phyloP scores from a whole-genome alignment of 2,888 invertebrate species.

The Galerucella nymphaeae region DNA sequence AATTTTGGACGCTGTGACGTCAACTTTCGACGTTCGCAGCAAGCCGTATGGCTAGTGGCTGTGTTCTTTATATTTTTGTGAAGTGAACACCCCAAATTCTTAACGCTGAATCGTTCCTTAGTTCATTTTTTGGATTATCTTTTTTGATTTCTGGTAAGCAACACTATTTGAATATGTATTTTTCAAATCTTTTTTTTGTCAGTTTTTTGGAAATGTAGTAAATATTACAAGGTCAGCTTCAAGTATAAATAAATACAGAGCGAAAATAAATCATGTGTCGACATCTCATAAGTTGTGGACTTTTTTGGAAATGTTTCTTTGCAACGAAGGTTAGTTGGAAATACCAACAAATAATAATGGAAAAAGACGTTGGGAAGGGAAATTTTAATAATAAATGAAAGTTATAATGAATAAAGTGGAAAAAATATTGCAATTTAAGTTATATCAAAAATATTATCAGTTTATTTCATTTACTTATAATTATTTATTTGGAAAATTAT shows the following conservation, averaged over 20 bases:
- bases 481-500: no score
- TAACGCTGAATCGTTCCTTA: conserved; percentile 31
- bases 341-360: not conserved
- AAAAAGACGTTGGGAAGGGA: not conserved
- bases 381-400: no score
- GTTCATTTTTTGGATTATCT: conserved; percentile 27
- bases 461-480: no score
- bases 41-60: conserved; percentile 41
- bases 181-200: not conserved
- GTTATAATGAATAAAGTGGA: no score
- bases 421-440: no score
- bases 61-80: conserved; percentile 54
- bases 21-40: conserved; percentile 50
- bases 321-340: not conserved
- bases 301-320: conserved; percentile 27
- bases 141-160: conserved; percentile 8
- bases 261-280: conserved; percentile 31
- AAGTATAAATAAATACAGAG: conserved; percentile 28
- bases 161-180: not conserved
- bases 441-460: no score
- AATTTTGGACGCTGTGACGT: conserved; percentile 60
- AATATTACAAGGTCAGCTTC: conserved; percentile 30
- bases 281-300: conserved; percentile 16
- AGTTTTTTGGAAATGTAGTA: conserved; percentile 14
- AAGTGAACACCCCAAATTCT: conserved; percentile 52